A percentile compares a stretch with the other conserved stretches of the same genome.
Conservation (phyloP, 2,113 vertebrate genomes). For the Anolis carolinensis region DNA sequence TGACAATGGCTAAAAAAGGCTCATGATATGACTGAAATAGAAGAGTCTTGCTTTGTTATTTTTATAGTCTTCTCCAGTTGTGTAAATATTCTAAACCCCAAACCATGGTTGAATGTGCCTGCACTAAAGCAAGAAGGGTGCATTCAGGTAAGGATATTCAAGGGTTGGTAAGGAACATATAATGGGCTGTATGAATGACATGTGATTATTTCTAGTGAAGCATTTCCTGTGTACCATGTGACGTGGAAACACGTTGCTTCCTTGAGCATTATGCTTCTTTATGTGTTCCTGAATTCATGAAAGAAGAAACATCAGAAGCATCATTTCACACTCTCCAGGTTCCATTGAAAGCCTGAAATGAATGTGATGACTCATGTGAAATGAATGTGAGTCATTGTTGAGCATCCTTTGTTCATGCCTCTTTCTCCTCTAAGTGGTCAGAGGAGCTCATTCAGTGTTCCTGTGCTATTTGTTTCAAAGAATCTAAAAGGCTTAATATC, state of each 20-base stretch:
- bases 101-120: background rate
- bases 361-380: no score
- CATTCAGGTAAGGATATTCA: background rate
- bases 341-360: background rate
- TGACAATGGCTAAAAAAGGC: no score
- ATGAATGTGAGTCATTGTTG: no score
- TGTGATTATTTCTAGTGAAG: background rate
- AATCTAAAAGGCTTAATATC: conserved; percentile 27
- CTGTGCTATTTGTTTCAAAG: background rate
- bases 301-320: background rate
- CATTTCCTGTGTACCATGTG: background rate
- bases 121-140: background rate
- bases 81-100: background rate
- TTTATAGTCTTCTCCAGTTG: no score
- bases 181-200: background rate
- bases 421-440: background rate
- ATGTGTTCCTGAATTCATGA: background rate
- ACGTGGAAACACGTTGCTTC: background rate
- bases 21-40: no score
- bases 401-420: background rate
- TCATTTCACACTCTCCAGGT: background rate
- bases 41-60: no score
- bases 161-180: background rate
- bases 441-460: background rate
- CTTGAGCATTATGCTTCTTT: background rate